Evolutionary conservation across 92 coral and sea anemone genomes (phyloP).

Genomic region (Micromussa lordhowensis): DNA sequence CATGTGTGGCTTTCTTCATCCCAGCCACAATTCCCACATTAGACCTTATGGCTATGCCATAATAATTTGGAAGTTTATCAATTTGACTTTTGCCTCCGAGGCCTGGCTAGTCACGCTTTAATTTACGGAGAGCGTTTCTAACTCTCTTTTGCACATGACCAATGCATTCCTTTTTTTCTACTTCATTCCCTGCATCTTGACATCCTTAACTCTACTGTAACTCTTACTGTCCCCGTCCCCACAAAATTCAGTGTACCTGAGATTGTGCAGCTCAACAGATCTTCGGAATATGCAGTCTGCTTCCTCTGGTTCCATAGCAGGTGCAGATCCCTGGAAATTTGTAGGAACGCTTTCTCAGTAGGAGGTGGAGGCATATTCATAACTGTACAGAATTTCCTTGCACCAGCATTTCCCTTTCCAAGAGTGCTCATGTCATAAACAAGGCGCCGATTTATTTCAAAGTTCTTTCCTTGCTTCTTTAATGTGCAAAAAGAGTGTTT

Average conservation of each 20-base stretch:
- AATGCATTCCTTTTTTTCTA: too few species aligned
- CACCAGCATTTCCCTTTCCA: conserved; percentile 1
- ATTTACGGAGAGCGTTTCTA: too few species aligned
- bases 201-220: too few species aligned
- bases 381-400: not conserved
- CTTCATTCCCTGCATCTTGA: too few species aligned
- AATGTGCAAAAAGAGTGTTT: not conserved
- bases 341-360: not conserved
- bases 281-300: conserved; percentile 41
- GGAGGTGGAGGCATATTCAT: not conserved
- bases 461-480: conserved; percentile 4
- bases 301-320: conserved; percentile 51
- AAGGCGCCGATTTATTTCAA: not conserved
- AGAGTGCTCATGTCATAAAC: not conserved
- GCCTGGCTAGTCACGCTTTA: too few species aligned
- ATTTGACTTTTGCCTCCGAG: too few species aligned
- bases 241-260: not conserved
- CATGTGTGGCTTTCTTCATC: too few species aligned
- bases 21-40: too few species aligned
- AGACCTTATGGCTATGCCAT: too few species aligned
- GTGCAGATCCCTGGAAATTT: conserved; percentile 53
- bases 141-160: too few species aligned
- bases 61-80: too few species aligned
- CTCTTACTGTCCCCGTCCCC: too few species aligned
- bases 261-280: not conserved